phyloP scores from a whole-genome alignment of 1,140 invertebrate species.

The Danaus melanippus region DNA sequence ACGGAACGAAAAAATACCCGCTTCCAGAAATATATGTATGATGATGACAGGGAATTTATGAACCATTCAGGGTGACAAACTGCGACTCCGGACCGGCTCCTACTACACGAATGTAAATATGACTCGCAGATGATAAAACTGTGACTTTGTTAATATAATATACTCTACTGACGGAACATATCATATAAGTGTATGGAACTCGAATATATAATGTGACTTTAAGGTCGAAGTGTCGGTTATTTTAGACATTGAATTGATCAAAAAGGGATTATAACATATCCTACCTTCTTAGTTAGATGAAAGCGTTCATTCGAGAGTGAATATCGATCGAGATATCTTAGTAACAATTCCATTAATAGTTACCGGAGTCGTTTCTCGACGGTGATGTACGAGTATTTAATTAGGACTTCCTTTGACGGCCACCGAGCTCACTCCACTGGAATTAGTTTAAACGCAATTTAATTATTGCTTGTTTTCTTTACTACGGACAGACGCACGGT shows the following conservation, averaged over 20 bases:
- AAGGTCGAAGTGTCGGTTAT: not conserved
- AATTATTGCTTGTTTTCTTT: slow-evolving; percentile 20
- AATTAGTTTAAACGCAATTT: slow-evolving; percentile 21
- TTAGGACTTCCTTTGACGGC: slow-evolving; percentile 53
- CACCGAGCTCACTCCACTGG: slow-evolving; percentile 18
- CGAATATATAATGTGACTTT: not conserved
- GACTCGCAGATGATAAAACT: slow-evolving; percentile 10
- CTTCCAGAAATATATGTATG: slow-evolving; percentile 50
- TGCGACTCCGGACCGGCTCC: slow-evolving; percentile 31
- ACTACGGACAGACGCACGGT: slow-evolving; percentile 10
- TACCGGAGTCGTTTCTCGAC: slow-evolving; percentile 30
- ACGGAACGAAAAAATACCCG: slow-evolving; percentile 29
- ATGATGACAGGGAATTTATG: slow-evolving; percentile 65
- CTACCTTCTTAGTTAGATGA: not conserved
- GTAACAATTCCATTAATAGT: slow-evolving; percentile 30
- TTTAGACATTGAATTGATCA: not conserved
- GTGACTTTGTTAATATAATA: slow-evolving; percentile 13
- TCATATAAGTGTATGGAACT: not conserved
- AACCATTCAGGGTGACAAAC: slow-evolving; percentile 58
- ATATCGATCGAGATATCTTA: slow-evolving; percentile 14
- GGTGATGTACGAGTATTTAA: slow-evolving; percentile 64
- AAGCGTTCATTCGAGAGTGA: slow-evolving; percentile 4
- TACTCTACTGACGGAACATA: too few relatives aligned
- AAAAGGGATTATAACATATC: not conserved
- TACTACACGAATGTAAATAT: slow-evolving; percentile 24